phyloP scores from a whole-genome alignment of 2,888 invertebrate genomes.

The Alloscopus bannaensis region DNA sequence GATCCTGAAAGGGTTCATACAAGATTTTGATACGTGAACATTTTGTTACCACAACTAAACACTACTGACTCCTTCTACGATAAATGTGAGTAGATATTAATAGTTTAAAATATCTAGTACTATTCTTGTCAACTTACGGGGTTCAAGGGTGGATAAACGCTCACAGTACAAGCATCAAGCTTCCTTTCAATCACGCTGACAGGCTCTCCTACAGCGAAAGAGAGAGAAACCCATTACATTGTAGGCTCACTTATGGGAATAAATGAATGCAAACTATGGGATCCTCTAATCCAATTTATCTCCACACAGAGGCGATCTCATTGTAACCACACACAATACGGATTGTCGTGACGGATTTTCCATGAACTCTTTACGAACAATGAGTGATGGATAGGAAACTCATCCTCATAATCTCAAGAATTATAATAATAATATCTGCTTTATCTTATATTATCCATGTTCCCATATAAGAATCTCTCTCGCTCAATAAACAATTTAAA shows the following conservation, averaged over 20 bases:
- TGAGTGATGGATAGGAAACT: constrained; percentile 18
- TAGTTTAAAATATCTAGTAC: no score
- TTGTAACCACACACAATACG: constrained; percentile 33
- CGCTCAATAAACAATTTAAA: no score
- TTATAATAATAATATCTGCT: no score
- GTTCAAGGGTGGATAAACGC: constrained; percentile 92
- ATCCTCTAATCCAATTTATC: constrained; percentile 44
- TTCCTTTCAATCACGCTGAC: constrained; percentile 79
- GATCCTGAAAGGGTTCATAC: no score
- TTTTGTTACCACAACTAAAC: no score
- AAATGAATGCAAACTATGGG: constrained; percentile 2
- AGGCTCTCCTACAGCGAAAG: constrained; percentile 73
- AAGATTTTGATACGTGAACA: no score
- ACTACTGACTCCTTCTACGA: no score
- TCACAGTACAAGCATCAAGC: constrained; percentile 94
- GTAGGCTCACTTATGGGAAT: not conserved
- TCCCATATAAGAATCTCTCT: no score
- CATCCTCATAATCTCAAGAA: no score
- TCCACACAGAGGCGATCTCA: not conserved
- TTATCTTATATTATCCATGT: no score
- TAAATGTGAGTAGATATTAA: no score
- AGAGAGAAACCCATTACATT: not conserved
- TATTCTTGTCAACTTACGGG: no score
- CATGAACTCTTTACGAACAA: not conserved
- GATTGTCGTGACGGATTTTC: constrained; percentile 21